phyloP scores from a whole-genome alignment of 2,888 invertebrate genomes.

The Odiellus spinosus region DNA sequence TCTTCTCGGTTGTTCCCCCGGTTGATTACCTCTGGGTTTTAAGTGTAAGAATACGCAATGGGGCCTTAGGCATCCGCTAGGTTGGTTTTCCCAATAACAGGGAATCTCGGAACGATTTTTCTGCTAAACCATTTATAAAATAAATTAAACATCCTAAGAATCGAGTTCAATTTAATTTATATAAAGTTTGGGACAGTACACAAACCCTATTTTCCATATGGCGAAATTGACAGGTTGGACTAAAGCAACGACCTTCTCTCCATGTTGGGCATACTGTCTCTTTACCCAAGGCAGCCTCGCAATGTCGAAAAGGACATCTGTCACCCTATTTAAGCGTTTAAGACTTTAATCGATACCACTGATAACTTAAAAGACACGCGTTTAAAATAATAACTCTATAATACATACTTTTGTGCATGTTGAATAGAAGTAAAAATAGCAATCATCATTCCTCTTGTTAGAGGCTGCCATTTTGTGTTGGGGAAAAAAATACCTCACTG shows the following conservation, averaged over 20 bases:
- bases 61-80: conserved; percentile 65
- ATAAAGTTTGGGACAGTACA: conserved; percentile 7
- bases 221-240: conserved; percentile 58
- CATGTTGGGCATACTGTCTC: conserved; percentile 65
- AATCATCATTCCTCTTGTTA: neutral
- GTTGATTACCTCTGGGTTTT: conserved; percentile 23
- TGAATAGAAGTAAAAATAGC: neutral
- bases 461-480: neutral
- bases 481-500: neutral
- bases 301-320: conserved; percentile 65
- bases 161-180: no score
- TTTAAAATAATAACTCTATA: no score
- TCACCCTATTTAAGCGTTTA: conserved; percentile 42
- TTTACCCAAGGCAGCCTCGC: conserved; percentile 62
- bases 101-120: conserved; percentile 65
- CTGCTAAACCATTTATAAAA: conserved; percentile 30
- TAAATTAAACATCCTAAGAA: no score
- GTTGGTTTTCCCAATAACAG: conserved; percentile 75
- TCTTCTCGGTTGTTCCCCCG: conserved; percentile 1
- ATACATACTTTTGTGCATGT: conserved; percentile 1
- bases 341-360: no score
- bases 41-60: conserved; percentile 68
- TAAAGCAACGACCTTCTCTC: conserved; percentile 63
- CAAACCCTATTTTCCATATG: conserved; percentile 69
- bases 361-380: no score